Percentiles rank a stretch among this genome's conserved stretches.
These are phyloP conservation scores for Recurvirostra avosetta DNA, from an alignment of 2,113 vertebrate species.

Conservation along the genomic window DNA sequence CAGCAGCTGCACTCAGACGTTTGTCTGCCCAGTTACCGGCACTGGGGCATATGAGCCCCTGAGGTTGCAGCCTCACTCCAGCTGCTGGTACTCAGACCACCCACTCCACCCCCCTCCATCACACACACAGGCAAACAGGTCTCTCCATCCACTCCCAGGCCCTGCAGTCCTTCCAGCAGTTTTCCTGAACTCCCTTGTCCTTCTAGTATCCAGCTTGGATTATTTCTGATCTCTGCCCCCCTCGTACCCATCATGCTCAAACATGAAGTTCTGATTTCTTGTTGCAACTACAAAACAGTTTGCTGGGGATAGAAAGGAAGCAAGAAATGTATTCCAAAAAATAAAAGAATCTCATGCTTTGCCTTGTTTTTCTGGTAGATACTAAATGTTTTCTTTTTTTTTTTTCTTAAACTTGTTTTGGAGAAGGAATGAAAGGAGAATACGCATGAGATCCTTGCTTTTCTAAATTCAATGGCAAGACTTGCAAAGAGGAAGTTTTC, in stretches of 20 bases:
- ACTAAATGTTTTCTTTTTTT: background rate
- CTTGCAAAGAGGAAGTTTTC: background rate
- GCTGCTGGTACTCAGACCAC: background rate
- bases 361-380: background rate
- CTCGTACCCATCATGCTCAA: background rate
- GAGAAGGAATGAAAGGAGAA: background rate
- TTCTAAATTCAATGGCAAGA: background rate
- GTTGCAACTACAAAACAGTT: background rate
- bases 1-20: background rate
- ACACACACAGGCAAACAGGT: accelerated
- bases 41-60: background rate
- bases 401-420: background rate
- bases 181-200: background rate
- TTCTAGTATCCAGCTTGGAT: background rate
- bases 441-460: background rate
- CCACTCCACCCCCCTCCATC: too few relatives aligned
- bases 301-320: background rate
- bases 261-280: background rate
- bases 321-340: background rate
- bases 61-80: background rate
- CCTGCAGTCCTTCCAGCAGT: background rate
- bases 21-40: background rate
- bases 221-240: accelerated
- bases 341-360: background rate
- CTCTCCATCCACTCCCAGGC: background rate